A percentile compares a stretch with the other conserved stretches of the same genome.
These are phyloP conservation scores for Hipparchia semele DNA, from an alignment of 2,888 invertebrate genomes.

Conservation along the genomic window DNA sequence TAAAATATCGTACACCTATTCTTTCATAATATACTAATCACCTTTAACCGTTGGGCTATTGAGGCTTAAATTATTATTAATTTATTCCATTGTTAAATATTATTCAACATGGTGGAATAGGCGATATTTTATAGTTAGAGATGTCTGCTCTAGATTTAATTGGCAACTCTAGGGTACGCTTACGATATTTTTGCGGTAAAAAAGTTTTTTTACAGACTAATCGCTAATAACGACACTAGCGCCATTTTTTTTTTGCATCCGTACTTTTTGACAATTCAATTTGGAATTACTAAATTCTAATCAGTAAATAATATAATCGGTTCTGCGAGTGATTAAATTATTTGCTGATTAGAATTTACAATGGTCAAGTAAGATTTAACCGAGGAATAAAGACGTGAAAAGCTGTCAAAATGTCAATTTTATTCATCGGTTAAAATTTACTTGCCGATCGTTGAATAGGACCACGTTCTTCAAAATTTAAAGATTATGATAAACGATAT, in stretches of 20 bases:
- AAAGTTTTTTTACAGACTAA: background rate
- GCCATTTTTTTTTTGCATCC: background rate
- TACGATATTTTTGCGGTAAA: background rate
- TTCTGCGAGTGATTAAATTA: no score
- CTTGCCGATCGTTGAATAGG: no score
- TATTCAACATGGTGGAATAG: no score
- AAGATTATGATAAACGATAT: background rate
- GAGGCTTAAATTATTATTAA: no score
- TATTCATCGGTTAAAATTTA: no score
- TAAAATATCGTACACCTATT: slow-evolving; percentile 6
- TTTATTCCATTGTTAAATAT: no score
- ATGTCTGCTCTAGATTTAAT: no score
- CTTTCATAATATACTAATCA: background rate
- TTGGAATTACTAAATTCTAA: background rate
- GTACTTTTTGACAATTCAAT: background rate
- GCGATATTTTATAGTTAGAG: no score
- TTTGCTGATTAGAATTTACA: background rate
- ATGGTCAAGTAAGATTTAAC: background rate
- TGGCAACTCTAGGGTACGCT: background rate
- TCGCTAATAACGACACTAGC: background rate
- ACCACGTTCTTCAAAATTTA: no score
- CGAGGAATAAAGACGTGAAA: no score
- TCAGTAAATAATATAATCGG: background rate
- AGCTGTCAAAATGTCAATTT: no score
- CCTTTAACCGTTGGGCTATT: no score